Evolutionary conservation across 1,140 invertebrate genomes (phyloP), one percentile per base, ranked within the genome.

Genomic region (Cyclina sinensis): DNA sequence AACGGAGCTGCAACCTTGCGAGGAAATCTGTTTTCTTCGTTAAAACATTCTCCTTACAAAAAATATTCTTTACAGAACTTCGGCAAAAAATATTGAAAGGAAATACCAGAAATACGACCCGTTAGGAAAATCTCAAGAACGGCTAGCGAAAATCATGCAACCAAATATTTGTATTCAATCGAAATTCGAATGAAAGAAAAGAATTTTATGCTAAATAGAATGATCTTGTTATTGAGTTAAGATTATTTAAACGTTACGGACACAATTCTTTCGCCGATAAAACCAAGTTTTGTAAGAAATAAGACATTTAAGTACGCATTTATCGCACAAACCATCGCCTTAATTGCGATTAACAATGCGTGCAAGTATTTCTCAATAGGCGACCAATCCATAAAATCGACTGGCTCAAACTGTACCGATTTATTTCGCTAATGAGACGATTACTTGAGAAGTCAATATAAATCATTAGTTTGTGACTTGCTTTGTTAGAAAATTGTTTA

Each of bases 311-410:
- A 35, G 54, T 78, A 12, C 30, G 21, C 48, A 46, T 35, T 78
- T 78, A 78, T 78, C 74, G 48, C 16, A 0, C 11, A 9, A 46
- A 2, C 48, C 74, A 78, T 78, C 74, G 11, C 5, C 3, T 24
- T 78, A 51, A 78, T 78, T 78, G 30, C 32, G 21, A 18, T 11
- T 21, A 30, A 78, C 46, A 35, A 78, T 30, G 74, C 74, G 46
- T 51, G 32, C 43, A 76, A 27, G 27, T 57, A 51, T 78, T 54
- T 78, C 27, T 78, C 74, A 78, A 78, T 78, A 54, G 46, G 46
- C 43, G 9, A 24, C 59, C 62, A 74, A 84, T 84, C 82, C 65
- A 84, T 54, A 78, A 46, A 78, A 78, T 78, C 46, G 74, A 24
- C 27, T 32, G 35, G 21, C 27, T 78, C 24, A 51, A 43, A 78